phyloP scores from a whole-genome alignment of 2,797 vertebrate genomes.

The Ceryle rudis region DNA sequence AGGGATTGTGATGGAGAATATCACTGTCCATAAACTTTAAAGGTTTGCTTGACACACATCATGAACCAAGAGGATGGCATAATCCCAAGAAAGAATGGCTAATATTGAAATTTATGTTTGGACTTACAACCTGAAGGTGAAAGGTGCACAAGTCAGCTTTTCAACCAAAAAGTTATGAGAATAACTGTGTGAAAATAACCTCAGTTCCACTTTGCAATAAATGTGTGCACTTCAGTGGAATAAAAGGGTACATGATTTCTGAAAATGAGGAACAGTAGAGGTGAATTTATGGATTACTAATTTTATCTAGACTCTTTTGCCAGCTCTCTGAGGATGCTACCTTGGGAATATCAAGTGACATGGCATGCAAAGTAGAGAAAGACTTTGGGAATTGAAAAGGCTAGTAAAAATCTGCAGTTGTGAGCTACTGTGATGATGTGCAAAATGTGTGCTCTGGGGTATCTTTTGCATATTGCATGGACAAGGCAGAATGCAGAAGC shows the following conservation, averaged over 20 bases:
- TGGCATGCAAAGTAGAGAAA: background rate
- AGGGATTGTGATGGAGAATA: background rate
- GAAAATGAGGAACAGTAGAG: background rate
- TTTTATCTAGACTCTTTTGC: background rate
- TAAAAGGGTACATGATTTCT: background rate
- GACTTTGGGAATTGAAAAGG: background rate
- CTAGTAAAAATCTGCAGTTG: background rate
- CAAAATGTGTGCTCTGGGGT: background rate
- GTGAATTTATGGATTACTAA: background rate
- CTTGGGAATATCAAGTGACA: background rate
- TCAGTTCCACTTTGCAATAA: background rate
- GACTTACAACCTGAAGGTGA: background rate
- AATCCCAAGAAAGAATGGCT: background rate
- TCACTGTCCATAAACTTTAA: background rate
- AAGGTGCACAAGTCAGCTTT: background rate
- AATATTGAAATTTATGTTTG: background rate
- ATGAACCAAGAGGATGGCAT: background rate
- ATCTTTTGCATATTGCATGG: background rate
- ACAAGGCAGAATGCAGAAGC: background rate
- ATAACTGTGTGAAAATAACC: background rate
- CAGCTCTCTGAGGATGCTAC: background rate
- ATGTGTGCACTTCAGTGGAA: rapidly evolving
- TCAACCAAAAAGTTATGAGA: background rate
- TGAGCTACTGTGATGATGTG: background rate
- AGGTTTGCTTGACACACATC: background rate